Evolutionary conservation across 2,797 vertebrate species (phyloP).

Genomic region (Microctenopoma steveboyesi): DNA sequence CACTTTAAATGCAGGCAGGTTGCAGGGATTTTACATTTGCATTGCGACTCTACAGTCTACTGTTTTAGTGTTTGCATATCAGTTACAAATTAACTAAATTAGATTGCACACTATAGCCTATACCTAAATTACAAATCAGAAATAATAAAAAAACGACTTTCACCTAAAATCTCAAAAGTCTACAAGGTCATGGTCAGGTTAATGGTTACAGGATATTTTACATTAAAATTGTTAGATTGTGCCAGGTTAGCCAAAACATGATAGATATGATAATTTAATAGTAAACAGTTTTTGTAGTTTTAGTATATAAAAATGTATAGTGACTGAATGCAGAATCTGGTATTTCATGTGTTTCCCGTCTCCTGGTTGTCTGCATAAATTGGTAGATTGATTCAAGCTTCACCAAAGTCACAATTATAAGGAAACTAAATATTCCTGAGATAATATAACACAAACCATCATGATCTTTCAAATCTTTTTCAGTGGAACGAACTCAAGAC

Average conservation of each 20-base stretch:
- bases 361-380: too few relatives aligned
- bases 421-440: too few relatives aligned
- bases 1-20: neutral
- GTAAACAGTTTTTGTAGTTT: too few relatives aligned
- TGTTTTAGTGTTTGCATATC: neutral
- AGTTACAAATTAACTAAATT: neutral
- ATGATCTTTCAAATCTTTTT: too few relatives aligned
- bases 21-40: neutral
- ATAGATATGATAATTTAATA: too few relatives aligned
- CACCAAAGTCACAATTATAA: too few relatives aligned
- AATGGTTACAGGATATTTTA: neutral
- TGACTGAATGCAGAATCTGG: too few relatives aligned
- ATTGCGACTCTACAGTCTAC: neutral
- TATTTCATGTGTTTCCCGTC: too few relatives aligned
- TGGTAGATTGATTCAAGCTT: too few relatives aligned
- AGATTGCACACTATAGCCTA: neutral
- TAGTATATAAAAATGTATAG: too few relatives aligned
- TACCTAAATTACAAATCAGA: neutral
- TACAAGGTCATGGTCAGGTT: constrained; percentile 49
- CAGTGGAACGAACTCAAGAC: too few relatives aligned
- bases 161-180: constrained; percentile 7
- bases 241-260: neutral
- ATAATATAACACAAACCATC: too few relatives aligned
- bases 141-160: neutral
- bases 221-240: constrained; percentile 9